Percentiles rank a stretch among this genome's conserved stretches.
Conservation (phyloP, 1,140 invertebrate species). For the Drosophila truncata region DNA sequence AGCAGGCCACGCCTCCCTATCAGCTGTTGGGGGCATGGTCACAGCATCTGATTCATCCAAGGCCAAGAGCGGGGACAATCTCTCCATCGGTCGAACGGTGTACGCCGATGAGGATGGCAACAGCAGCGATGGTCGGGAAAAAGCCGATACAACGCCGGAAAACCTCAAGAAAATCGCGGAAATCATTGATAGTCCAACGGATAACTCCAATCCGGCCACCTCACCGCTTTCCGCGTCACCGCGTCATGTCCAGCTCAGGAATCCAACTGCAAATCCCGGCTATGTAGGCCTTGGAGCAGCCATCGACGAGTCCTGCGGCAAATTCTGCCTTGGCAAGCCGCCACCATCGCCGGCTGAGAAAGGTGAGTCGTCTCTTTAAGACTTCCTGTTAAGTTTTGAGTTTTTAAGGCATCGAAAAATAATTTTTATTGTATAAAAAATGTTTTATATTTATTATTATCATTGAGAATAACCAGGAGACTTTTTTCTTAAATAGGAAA, state of each 20-base stretch:
- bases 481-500: neutral
- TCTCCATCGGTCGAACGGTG: slow-evolving; percentile 18
- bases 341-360: slow-evolving; percentile 76
- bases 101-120: slow-evolving; percentile 68
- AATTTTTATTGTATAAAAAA: neutral
- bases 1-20: slow-evolving; percentile 9
- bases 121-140: slow-evolving; percentile 77
- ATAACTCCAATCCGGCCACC: slow-evolving; percentile 20
- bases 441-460: neutral
- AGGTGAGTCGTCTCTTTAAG: slow-evolving; percentile 51
- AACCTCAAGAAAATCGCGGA: slow-evolving; percentile 84
- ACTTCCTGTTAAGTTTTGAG: neutral
- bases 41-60: slow-evolving; percentile 52
- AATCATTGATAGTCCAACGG: slow-evolving; percentile 65
- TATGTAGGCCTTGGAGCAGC: slow-evolving; percentile 75
- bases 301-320: slow-evolving; percentile 80
- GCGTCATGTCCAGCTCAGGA: slow-evolving; percentile 43
- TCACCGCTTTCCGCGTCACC: slow-evolving; percentile 25
- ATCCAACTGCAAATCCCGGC: slow-evolving; percentile 35
- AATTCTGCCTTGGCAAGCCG: slow-evolving; percentile 78
- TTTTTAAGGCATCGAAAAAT: neutral
- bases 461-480: neutral
- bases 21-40: slow-evolving; percentile 32
- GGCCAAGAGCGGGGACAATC: slow-evolving; percentile 45
- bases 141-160: slow-evolving; percentile 81